Percentiles rank a stretch among this genome's conserved stretches.
Conservation (phyloP, 1,140 invertebrate genomes). For the Phymastichus coffea region DNA sequence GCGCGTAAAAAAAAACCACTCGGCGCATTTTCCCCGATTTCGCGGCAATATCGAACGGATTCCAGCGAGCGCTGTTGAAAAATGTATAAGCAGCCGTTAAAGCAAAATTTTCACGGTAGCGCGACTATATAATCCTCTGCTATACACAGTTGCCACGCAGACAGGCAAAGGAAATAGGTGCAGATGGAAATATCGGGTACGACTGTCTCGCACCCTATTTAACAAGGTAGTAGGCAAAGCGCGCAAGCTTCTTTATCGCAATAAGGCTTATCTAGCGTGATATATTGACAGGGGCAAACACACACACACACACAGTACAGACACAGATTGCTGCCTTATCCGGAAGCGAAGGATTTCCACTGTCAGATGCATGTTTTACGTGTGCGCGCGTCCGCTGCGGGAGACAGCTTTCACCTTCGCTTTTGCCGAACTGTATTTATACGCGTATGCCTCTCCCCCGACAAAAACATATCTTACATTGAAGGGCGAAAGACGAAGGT, state of each 20-base stretch:
- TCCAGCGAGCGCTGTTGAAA: not conserved
- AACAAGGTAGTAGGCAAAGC: constrained; percentile 18
- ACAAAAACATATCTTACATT: no score
- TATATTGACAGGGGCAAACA: constrained; percentile 24
- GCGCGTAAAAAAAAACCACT: no score
- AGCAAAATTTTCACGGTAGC: not conserved
- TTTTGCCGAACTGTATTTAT: constrained; percentile 3
- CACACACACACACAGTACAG: no score
- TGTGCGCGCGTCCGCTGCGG: constrained; percentile 5
- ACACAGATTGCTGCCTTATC: constrained; percentile 22
- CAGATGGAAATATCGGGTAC: no score
- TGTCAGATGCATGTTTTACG: constrained; percentile 19
- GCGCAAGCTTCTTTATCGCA: constrained; percentile 28
- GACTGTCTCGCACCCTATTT: constrained; percentile 23
- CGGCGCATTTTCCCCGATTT: not conserved
- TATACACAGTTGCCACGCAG: constrained; percentile 2
- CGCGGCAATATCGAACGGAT: not conserved
- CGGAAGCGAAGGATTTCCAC: constrained; percentile 16
- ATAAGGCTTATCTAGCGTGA: constrained; percentile 30
- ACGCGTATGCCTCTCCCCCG: no score
- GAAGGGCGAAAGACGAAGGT: no score
- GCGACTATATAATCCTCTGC: no score
- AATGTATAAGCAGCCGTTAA: not conserved
- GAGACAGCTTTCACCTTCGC: constrained; percentile 26
- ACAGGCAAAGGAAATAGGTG: not conserved